These are phyloP conservation scores for Artibeus lituratus DNA, from an alignment of 2,797 vertebrate genomes.

Conservation along the genomic window DNA sequence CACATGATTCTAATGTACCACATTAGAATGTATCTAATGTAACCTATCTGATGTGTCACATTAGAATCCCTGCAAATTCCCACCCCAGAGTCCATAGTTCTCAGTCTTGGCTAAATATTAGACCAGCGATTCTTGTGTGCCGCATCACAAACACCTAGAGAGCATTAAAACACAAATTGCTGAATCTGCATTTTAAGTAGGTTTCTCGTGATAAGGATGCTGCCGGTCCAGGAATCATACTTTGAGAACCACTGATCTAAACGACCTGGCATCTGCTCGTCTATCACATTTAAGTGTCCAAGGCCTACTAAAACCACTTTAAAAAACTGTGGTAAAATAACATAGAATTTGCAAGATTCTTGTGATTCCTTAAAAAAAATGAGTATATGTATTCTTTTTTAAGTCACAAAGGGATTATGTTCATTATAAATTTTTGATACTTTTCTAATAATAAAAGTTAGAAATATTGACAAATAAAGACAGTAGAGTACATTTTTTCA, in stretches of 20 bases:
- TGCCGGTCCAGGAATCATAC: neutral
- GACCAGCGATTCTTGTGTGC: neutral
- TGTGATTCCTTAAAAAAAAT: neutral
- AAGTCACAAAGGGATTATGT: neutral
- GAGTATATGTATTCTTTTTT: neutral
- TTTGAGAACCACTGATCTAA: neutral
- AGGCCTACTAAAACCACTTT: neutral
- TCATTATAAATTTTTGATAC: neutral
- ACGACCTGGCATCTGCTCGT: neutral
- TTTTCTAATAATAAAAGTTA: slow-evolving; percentile 11
- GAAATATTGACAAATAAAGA: neutral
- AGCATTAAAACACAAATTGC: neutral
- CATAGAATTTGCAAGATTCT: neutral
- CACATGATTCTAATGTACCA: neutral
- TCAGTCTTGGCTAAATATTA: neutral
- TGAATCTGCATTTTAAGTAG: neutral
- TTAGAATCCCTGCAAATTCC: neutral
- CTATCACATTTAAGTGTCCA: neutral
- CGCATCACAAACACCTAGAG: neutral
- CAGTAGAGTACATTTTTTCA: neutral
- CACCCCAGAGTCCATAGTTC: neutral
- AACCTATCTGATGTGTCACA: neutral
- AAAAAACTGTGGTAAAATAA: neutral
- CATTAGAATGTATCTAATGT: neutral
- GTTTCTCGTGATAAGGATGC: neutral